phyloP scores from a whole-genome alignment of 2,113 vertebrate species.

The Shinisaurus crocodilurus region DNA sequence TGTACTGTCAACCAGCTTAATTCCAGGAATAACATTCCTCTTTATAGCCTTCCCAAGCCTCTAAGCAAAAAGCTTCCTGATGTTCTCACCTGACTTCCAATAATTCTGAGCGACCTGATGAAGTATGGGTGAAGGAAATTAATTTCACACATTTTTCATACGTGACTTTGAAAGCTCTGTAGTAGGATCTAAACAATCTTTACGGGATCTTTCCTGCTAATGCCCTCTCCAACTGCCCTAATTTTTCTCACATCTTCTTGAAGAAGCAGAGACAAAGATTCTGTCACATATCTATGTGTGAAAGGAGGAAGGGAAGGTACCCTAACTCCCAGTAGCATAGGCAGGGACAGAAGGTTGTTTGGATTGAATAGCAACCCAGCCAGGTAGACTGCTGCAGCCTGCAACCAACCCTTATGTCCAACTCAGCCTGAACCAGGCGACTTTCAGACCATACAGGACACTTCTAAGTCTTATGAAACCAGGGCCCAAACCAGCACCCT shows the following conservation, averaged over 20 bases:
- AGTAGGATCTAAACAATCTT: not conserved
- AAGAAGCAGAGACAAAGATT: not conserved
- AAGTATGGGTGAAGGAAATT: conserved; percentile 8
- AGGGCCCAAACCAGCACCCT: no score
- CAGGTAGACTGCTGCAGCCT: no score
- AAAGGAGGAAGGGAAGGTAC: not conserved
- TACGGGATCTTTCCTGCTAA: conserved; percentile 9
- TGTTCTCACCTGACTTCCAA: not conserved
- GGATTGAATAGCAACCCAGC: no score
- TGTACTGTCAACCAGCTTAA: conserved; percentile 21
- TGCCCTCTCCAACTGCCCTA: not conserved
- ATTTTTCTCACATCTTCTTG: not conserved
- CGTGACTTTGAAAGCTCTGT: not conserved
- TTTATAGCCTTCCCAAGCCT: not conserved
- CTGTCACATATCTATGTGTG: not conserved
- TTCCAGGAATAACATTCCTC: conserved; percentile 11
- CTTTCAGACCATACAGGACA: no score
- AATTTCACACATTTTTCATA: conserved; percentile 29
- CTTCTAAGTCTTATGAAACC: no score
- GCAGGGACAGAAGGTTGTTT: no score
- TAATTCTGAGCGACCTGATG: conserved; percentile 1
- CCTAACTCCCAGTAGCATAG: no score
- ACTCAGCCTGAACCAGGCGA: no score
- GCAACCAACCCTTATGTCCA: no score
- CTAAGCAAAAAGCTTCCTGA: not conserved